Conservation (phyloP, 2,113 vertebrate genomes). For the Mastomys coucha region DNA sequence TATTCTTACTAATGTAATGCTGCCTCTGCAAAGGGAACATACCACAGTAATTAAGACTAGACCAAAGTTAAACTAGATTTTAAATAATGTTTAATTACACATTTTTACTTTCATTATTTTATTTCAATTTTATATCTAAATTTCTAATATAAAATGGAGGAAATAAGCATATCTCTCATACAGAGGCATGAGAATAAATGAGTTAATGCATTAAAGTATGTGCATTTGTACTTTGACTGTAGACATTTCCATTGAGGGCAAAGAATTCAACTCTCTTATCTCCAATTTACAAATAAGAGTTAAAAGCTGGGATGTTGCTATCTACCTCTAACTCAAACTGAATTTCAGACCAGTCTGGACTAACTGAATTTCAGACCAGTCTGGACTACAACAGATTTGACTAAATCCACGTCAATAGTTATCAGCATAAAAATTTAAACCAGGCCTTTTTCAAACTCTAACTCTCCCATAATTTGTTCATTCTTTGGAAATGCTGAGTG, state of each 20-base stretch:
- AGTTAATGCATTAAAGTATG: neutral
- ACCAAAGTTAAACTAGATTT: neutral
- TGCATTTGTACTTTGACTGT: neutral
- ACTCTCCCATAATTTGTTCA: neutral
- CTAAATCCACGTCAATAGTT: neutral
- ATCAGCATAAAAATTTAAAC: neutral
- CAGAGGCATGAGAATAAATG: neutral
- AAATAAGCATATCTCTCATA: neutral
- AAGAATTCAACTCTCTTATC: neutral
- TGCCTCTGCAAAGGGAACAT: neutral
- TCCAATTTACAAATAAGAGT: neutral
- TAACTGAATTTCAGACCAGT: neutral
- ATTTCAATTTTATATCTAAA: neutral
- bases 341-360: neutral
- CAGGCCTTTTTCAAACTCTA: neutral
- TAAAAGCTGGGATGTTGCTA: neutral
- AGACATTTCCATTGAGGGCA: neutral
- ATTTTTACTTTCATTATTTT: conserved; percentile 34
- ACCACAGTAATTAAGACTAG: neutral
- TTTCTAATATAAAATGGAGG: neutral
- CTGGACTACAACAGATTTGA: neutral
- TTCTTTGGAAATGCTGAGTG: neutral
- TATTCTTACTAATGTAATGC: neutral
- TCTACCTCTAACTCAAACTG: neutral
- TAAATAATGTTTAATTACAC: neutral